These are phyloP conservation scores for Gobio gobio DNA, from an alignment of 2,113 vertebrate genomes.

Conservation along the genomic window DNA sequence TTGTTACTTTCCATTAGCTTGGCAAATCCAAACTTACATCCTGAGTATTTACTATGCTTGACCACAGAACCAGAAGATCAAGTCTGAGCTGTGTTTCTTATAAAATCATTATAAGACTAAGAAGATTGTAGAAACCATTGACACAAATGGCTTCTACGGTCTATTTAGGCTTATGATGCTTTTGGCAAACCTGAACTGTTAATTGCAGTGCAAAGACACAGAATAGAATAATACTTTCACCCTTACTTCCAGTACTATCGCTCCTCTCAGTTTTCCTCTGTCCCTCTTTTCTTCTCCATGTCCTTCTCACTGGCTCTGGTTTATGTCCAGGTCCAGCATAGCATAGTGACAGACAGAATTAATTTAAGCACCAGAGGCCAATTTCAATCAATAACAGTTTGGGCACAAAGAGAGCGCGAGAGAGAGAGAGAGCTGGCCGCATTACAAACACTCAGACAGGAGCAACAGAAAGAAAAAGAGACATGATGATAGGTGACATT, in stretches of 20 bases:
- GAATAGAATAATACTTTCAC: neutral
- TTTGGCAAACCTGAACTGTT: neutral
- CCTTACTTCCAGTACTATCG: neutral
- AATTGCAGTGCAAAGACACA: neutral
- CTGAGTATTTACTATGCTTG: neutral
- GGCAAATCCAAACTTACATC: neutral
- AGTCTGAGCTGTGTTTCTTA: neutral
- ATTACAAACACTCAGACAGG: neutral
- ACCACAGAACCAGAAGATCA: neutral
- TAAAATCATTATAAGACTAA: neutral
- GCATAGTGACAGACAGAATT: conserved; percentile 42
- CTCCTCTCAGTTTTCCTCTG: neutral
- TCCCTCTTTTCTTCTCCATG: neutral
- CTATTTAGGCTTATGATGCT: neutral
- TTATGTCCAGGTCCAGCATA: conserved; percentile 11
- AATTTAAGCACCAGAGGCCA: conserved; percentile 1
- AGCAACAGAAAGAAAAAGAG: neutral
- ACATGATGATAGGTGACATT: conserved; percentile 10
- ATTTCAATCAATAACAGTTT: conserved; percentile 23
- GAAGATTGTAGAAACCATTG: neutral
- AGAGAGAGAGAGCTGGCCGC: neutral
- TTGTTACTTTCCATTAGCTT: neutral
- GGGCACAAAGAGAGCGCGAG: neutral
- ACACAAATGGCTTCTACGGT: neutral
- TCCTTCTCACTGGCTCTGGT: conserved; percentile 9